These are phyloP conservation scores for Drosophila sechellia DNA, from an alignment of 1,140 invertebrate species.

Conservation along the genomic window DNA sequence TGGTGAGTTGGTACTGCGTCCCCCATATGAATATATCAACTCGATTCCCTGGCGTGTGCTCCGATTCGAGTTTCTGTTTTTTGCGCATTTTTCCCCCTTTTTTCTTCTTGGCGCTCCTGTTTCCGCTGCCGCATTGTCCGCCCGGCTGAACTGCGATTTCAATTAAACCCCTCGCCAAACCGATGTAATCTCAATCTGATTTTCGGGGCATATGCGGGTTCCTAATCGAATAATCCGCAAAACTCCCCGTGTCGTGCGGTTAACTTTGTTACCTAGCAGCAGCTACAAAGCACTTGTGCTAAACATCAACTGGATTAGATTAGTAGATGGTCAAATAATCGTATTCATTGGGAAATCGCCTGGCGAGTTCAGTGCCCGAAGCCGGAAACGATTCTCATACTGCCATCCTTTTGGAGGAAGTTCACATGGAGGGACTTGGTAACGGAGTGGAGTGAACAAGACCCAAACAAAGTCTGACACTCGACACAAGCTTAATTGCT, in stretches of 20 bases:
- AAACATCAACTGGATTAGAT: not conserved
- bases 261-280: conserved; percentile 8
- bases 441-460: not conserved
- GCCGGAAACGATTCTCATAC: conserved; percentile 48
- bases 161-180: conserved; percentile 34
- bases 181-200: conserved; percentile 29
- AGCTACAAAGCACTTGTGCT: not conserved
- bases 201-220: conserved; percentile 16
- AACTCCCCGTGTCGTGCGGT: conserved; percentile 12
- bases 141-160: conserved; percentile 37
- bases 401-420: conserved; percentile 4
- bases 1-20: not conserved
- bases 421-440: not conserved
- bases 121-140: conserved; percentile 19
- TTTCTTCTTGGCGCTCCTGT: conserved; percentile 5
- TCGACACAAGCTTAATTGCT: conserved; percentile 74
- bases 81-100: conserved; percentile 2
- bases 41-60: conserved; percentile 43
- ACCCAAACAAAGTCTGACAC: conserved; percentile 29
- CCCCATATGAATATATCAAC: conserved; percentile 53
- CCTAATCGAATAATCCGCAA: conserved; percentile 32
- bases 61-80: conserved; percentile 20
- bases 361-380: conserved; percentile 65
- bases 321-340: conserved; percentile 8
- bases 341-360: not conserved